Conservation (phyloP, 2,113 vertebrate species). For the Microcebus jonahi region DNA sequence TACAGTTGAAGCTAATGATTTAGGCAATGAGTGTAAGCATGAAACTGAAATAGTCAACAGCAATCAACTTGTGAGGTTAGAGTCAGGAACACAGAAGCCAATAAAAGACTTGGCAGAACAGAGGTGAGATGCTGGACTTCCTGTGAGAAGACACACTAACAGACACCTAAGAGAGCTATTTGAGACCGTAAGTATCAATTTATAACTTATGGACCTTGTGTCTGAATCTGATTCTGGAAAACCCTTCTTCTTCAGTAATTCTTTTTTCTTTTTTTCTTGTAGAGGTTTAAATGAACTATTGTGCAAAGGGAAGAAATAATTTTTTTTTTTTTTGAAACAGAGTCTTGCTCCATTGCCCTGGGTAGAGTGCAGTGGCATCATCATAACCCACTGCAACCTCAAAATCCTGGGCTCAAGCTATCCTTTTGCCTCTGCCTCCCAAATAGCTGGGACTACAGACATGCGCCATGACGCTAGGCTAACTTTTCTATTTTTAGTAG, state of each 20-base stretch:
- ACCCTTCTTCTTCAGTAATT: neutral
- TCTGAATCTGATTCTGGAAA: neutral
- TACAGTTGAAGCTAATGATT: neutral
- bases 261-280: neutral
- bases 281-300: neutral
- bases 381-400: too few relatives aligned
- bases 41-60: neutral
- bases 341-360: too few relatives aligned
- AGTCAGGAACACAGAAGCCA: conserved; percentile 58
- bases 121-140: neutral
- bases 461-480: too few relatives aligned
- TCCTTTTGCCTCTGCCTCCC: too few relatives aligned
- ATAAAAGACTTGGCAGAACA: neutral
- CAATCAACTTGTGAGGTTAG: neutral
- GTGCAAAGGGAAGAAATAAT: neutral
- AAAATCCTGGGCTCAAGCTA: too few relatives aligned
- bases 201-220: neutral
- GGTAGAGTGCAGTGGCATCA: too few relatives aligned
- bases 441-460: too few relatives aligned
- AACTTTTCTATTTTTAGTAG: too few relatives aligned
- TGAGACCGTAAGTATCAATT: neutral
- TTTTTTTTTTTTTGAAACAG: too few relatives aligned
- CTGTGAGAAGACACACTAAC: neutral
- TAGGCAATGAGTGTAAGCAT: neutral
- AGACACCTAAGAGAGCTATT: neutral